Evolutionary conservation across 2,888 invertebrate genomes (phyloP).

Genomic region (Megaustenia siamemsis): DNA sequence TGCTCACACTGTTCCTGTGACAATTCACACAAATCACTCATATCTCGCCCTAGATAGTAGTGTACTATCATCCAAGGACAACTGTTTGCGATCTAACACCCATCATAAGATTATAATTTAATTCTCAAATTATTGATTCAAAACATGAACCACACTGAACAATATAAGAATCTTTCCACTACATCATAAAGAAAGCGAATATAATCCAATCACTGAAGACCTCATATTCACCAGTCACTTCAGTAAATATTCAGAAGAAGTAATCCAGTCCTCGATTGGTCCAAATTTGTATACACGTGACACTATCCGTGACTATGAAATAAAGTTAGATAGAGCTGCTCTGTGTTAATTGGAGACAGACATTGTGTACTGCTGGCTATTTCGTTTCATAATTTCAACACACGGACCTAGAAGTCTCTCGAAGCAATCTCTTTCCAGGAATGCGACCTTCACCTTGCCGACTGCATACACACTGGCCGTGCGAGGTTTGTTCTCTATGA

Average conservation of each 20-base stretch:
- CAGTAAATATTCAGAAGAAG: background rate
- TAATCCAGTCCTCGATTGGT: background rate
- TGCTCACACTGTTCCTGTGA: no score
- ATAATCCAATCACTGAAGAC: no score
- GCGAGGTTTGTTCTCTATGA: conserved; percentile 97
- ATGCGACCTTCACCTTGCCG: conserved; percentile 93
- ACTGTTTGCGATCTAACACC: no score
- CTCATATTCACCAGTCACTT: background rate
- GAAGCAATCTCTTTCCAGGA: conserved; percentile 97
- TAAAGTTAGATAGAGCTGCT: background rate
- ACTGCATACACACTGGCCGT: conserved; percentile 89
- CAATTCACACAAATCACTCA: no score
- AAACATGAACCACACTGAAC: no score
- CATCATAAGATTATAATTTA: no score
- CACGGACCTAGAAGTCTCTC: conserved; percentile 97
- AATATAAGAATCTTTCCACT: no score
- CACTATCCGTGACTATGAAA: background rate
- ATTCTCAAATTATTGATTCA: no score
- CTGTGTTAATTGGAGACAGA: conserved; percentile 61
- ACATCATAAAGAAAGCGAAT: no score
- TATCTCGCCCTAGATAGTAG: no score
- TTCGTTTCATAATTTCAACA: conserved; percentile 97
- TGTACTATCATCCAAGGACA: no score
- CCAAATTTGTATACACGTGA: background rate
- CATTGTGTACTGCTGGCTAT: conserved; percentile 77